These are phyloP conservation scores for Propithecus deckenii DNA, from an alignment of 2,797 vertebrate species.

Conservation along the genomic window DNA sequence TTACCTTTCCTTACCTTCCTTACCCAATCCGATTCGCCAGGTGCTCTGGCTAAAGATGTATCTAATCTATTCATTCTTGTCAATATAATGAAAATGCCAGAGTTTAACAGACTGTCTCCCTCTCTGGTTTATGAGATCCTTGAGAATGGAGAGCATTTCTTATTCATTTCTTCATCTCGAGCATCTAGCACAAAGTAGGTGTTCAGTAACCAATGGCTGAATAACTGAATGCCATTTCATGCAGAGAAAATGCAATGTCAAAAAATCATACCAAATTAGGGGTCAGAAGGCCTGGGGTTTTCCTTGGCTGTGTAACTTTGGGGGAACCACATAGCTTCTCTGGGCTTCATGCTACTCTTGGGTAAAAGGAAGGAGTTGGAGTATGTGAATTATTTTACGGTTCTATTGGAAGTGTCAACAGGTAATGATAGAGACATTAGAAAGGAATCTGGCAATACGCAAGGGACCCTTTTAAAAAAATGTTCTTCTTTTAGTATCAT, in stretches of 20 bases:
- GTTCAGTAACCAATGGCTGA: conserved; percentile 6
- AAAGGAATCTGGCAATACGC: not conserved
- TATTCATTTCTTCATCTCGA: conserved; percentile 25
- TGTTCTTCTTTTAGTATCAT: not conserved
- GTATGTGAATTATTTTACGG: not conserved
- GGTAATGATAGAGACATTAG: not conserved
- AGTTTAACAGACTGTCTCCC: not conserved
- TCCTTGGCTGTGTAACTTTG: not conserved
- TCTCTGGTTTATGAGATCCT: not conserved
- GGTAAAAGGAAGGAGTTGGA: not conserved
- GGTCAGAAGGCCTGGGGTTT: not conserved
- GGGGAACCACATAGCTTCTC: not conserved
- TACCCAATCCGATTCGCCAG: not conserved
- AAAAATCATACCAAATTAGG: not conserved
- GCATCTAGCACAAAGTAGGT: not conserved
- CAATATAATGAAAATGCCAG: not conserved
- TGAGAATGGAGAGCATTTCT: not conserved
- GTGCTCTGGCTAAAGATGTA: not conserved
- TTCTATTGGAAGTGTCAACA: not conserved
- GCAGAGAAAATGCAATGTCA: not conserved
- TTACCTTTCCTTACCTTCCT: not conserved
- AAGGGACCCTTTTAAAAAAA: not conserved
- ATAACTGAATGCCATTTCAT: not conserved
- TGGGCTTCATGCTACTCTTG: not conserved
- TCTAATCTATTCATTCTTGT: not conserved